A percentile compares a stretch with the other conserved stretches of the same genome.
Conservation (phyloP, 2,797 vertebrate species). For the Ctenosaura bakeri region DNA sequence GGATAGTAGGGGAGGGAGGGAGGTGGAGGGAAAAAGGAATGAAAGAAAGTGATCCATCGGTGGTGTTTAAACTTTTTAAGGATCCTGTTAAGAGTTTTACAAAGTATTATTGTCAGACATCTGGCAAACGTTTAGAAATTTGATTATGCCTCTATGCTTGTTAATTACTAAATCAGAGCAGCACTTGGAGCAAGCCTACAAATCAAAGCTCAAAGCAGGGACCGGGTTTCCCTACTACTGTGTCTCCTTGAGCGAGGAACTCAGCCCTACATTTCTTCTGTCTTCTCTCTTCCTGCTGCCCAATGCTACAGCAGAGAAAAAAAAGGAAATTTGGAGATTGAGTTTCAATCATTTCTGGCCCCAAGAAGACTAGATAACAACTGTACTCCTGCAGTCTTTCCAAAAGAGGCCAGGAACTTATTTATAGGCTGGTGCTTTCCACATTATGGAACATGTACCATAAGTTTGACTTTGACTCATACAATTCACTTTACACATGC, state of each 20-base stretch:
- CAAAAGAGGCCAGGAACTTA: background rate
- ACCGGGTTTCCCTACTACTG: background rate
- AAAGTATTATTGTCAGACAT: background rate
- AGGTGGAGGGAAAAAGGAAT: too few relatives aligned
- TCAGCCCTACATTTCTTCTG: background rate
- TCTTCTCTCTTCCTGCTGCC: too few relatives aligned
- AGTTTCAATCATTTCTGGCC: background rate
- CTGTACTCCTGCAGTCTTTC: background rate
- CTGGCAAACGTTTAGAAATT: too few relatives aligned
- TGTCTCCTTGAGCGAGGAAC: background rate
- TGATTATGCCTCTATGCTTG: background rate
- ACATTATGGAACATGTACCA: background rate
- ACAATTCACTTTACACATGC: too few relatives aligned
- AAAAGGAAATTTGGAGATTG: background rate
- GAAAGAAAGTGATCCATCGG: too few relatives aligned
- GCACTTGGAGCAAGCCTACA: background rate
- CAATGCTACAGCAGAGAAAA: background rate
- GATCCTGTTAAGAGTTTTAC: background rate
- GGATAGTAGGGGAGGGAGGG: too few relatives aligned
- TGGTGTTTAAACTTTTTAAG: too few relatives aligned
- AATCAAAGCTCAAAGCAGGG: background rate
- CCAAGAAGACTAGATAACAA: background rate
- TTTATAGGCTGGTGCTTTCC: background rate
- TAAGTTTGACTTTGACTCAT: background rate
- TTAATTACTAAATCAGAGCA: background rate